Evolutionary conservation across 2,113 vertebrate species (phyloP), one percentile per base, ranked within the genome.

Genomic region (Holacanthus passer): DNA sequence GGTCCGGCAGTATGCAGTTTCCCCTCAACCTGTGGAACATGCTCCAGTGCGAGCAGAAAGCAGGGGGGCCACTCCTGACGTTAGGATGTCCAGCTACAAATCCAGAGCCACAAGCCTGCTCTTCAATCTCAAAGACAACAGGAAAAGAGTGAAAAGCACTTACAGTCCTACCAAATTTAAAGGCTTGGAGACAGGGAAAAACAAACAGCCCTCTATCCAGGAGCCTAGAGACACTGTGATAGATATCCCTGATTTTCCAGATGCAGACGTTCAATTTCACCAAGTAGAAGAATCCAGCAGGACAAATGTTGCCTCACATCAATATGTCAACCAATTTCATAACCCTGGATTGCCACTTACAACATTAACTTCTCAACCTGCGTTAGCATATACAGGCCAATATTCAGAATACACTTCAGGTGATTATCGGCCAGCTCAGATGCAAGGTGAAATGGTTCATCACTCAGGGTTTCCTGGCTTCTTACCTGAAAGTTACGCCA

Each of bases 81-180:
- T 84, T 7, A 84, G 0, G 94, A 97, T 76, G 90, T 90, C 82
- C 22, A 95, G 88, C 90, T 96, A 97, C 93, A 98, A 96, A 88
- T 89, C 96, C 1, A 97, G 95, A 91, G 97, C 96, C 3, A 95
- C 97, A 0, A 96, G 96, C 89, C 92, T 99, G n/a, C 92, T 99
- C 50, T 99, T 99, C 85, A 98, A 97, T 86, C 93, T 99, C 55
- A 99, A 97, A 87, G 98, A 99, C 62, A 97, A 99, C 77, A 96
- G 98, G 64, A 99, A 97, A 76, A 92, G 94, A 20, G 96, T 99
- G 3, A 99, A 98, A 91, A 98, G 96, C 87, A 97, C 94, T 0
- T 99, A 99, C 65, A 97, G 95, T 32, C 96, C 97, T 8, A 89
- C 94, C 12, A 93, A 95, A 82, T 90, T 96, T 50, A 96, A 94